Base-by-base conservation (phyloP, 2,888 invertebrate genomes). In the Acrobasis repandana region DNA sequence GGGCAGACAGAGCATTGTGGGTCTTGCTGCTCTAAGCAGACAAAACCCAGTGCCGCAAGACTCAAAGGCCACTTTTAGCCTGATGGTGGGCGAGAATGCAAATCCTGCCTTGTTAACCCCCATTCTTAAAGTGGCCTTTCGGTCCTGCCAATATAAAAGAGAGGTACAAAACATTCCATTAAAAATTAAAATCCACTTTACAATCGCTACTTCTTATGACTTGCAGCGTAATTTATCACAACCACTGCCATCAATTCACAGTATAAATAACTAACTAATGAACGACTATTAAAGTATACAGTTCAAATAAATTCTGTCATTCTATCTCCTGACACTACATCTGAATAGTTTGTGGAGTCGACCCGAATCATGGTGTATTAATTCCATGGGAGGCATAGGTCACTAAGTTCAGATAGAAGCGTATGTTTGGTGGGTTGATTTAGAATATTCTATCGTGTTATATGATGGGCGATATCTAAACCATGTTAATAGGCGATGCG, bases 231-330 rank as follows among this genome's bases (percentile, higher is more conserved):
- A 63, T 64, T 58, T 33, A 50, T 54, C 62, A 58, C 59, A 66
- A 65, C 67, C 66, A 69, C 70, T 72, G 66, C 72, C 66, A 65
- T 68, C 67, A 65, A 71, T 74, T 75, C 72, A 74, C 72, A 67
- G 72, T 75, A 77, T 75, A 77, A 77, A 78, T 79, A 74, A 76
- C 71, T 66, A 64, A 49, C 69, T 70, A 70, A 72, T 68, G 65
- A 72, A 73, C 70, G 64, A 61, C 50, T 62, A 73, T 72, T 70
- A 75, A 73, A 70, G 73, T 71, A 68, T 65, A 60, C 54, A 67
- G 65, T 63, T 65, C 65, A 67, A 71, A 74, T 71, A 68, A 56
- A 63, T 61, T 56, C 16, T 60, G 49, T 51, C 61, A 63, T 61
- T 67, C 49, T 43, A 62, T 65, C 64, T 28, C 34, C 47, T 38